Evolutionary conservation across 2,888 invertebrate species (phyloP), one percentile per base, ranked within the genome.

Genomic region (Osmoderma eremita): DNA sequence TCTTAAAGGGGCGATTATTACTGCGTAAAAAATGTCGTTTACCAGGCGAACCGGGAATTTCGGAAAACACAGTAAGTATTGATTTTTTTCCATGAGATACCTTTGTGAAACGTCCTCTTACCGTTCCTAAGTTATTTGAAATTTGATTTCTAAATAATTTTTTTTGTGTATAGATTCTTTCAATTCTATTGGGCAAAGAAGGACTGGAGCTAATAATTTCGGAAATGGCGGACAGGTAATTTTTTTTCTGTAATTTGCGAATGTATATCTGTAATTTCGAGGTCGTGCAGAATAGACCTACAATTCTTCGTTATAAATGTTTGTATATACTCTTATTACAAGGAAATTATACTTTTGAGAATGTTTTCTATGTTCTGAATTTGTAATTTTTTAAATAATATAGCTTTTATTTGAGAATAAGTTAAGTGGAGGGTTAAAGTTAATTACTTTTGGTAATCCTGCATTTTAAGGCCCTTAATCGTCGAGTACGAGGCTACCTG

Each of bases 201-300:
- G 67, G 38, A 53, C 67, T 3, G 48, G 24, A 15, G 5, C 17
- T 5, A 54, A n/a, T n/a, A n/a, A 41, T 63, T 67, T 56, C 17
- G 39, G 15, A 22, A 61, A 61, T 30, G 61, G 61, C 3, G 51
- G 51, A n/a, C 67, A 67, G 63, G 67, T 67, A 38, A 67, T 24
- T 42, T 3, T 20, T 12, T 42, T 42, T 42, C n/a, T 3, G 17
- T 3, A 17, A 48, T 48, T 17, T n/a, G n/a, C n/a, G 8, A 20
- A 12, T 8, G 18, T 10, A 20, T 48, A 6, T 8, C 1, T 3
- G 4, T 17, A n/a, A 15, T 42, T 17, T 48, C 10, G 18, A n/a
- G n/a, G n/a, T n/a, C n/a, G n/a, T n/a, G n/a, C n/a, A n/a, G n/a
- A n/a, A n/a, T n/a, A n/a, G n/a, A n/a, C n/a, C n/a, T n/a, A n/a